Evolutionary conservation across 2,113 vertebrate genomes (phyloP).

Genomic region (Callaeas wilsoni): DNA sequence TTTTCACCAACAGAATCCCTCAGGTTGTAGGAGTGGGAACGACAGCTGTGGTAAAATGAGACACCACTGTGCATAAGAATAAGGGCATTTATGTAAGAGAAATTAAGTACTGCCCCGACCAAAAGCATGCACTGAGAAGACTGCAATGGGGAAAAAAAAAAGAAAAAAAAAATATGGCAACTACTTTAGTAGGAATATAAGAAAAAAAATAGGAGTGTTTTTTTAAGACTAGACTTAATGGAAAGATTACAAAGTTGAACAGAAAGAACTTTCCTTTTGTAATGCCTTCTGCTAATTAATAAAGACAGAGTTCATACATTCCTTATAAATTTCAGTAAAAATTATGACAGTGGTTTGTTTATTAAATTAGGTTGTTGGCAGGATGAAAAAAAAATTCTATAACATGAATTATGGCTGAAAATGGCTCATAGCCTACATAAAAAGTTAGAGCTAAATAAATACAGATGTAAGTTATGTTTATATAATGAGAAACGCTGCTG

Average conservation of each 20-base stretch:
- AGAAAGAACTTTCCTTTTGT: constrained; percentile 35
- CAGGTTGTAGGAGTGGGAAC: background rate
- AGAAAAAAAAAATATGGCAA: background rate
- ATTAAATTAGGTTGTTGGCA: constrained; percentile 71
- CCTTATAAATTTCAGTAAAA: constrained; percentile 51
- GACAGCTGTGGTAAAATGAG: background rate
- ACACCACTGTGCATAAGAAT: background rate
- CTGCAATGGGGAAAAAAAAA: background rate
- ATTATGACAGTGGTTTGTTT: constrained; percentile 61
- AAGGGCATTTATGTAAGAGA: constrained; percentile 36
- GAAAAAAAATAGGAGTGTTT: constrained; percentile 3
- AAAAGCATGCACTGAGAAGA: background rate
- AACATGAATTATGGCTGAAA: constrained; percentile 57
- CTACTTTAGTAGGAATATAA: constrained; percentile 25
- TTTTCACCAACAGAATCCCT: background rate
- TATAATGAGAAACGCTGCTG: constrained; percentile 68
- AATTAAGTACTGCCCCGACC: constrained; percentile 37
- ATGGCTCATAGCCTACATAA: constrained; percentile 55
- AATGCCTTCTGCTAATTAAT: constrained; percentile 70
- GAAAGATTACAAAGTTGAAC: constrained; percentile 47
- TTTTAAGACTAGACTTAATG: constrained; percentile 37
- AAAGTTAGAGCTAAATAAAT: constrained; percentile 68
- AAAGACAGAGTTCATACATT: constrained; percentile 63
- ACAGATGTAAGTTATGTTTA: constrained; percentile 65
- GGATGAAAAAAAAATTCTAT: constrained; percentile 54